Evolutionary conservation across 2,888 invertebrate genomes (phyloP).

Genomic region (Sesia bembeciformis): DNA sequence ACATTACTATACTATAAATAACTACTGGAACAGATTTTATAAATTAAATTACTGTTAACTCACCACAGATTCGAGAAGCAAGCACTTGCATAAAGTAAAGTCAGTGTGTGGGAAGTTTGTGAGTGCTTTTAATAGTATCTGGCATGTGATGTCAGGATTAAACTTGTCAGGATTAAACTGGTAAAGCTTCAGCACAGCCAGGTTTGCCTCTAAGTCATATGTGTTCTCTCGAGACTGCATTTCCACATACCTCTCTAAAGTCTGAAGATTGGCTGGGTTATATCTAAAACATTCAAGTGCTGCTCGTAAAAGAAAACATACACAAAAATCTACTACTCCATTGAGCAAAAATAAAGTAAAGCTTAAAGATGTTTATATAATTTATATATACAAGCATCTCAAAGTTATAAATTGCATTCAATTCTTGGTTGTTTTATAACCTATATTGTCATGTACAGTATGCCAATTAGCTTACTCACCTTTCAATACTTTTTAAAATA

Average conservation of each 20-base stretch:
- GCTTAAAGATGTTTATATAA: too few species aligned
- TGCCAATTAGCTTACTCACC: slow-evolving; percentile 68
- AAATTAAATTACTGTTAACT: slow-evolving; percentile 14
- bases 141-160: slow-evolving; percentile 87
- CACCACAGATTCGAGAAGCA: slow-evolving; percentile 83
- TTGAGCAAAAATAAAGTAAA: background rate
- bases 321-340: background rate
- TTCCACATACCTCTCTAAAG: slow-evolving; percentile 93
- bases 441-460: background rate
- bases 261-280: slow-evolving; percentile 95
- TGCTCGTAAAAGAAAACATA: background rate
- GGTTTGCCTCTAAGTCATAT: slow-evolving; percentile 97
- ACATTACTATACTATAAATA: background rate
- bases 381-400: background rate
- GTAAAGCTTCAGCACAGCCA: slow-evolving; percentile 96
- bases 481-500: slow-evolving; percentile 93
- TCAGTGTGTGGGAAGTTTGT: slow-evolving; percentile 98
- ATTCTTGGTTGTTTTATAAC: background rate
- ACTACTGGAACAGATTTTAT: background rate
- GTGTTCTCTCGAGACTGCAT: slow-evolving; percentile 94
- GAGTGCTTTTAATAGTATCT: slow-evolving; percentile 94
- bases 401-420: background rate
- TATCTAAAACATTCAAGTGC: slow-evolving; percentile 77
- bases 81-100: slow-evolving; percentile 97
- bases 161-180: slow-evolving; percentile 95